Base-by-base conservation (phyloP, 1,140 invertebrate genomes). In the Drosophila kohkoa region DNA sequence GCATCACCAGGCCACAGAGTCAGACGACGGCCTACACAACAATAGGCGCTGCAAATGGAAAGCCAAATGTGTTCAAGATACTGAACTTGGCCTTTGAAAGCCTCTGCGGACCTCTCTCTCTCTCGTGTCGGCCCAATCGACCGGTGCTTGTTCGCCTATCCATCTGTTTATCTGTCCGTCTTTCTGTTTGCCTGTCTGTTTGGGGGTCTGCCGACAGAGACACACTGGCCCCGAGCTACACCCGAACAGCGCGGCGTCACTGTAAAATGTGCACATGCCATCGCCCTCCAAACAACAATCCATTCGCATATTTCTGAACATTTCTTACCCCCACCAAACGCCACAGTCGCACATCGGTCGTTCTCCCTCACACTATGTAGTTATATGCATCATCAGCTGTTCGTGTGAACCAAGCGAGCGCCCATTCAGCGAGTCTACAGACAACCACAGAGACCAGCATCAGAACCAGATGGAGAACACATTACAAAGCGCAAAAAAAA, bases 41-140 rank as follows among this genome's bases (percentile, higher is more conserved):
- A 88, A 83, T 83, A 80, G 83, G 77, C 35, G 62, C 32, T 51
- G 62, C 62, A 54, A 64, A 64, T 75, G 68, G 77, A 85, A 82
- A 83, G 68, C 78, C 85, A 82, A 83, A 75, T 88, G 85, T 83
- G 70, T 87, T 88, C 59, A 88, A 89, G 85, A 88, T 89, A 89
- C 85, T 89, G 85, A 88, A 88, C 85, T 88, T 88, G 85, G 85
- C 85, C 85, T 88, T 88, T 79, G 74, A 71, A 74, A 81, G 67
- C 72, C 73, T 60, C 48, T 75, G 74, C 48, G 67, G 63, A 28
- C 7, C 25, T 30, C 35, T 11, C 28, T 46, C 20, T 20, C 20
- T 58, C 15, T 55, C 30, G 57, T 54, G 49, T 45, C 48, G 43
- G 35, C 25, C 43, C 48, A 30, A 58, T 62, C 49, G 65, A 51